phyloP scores from a whole-genome alignment of 2,113 vertebrate species.

The Aplodontia rufa region DNA sequence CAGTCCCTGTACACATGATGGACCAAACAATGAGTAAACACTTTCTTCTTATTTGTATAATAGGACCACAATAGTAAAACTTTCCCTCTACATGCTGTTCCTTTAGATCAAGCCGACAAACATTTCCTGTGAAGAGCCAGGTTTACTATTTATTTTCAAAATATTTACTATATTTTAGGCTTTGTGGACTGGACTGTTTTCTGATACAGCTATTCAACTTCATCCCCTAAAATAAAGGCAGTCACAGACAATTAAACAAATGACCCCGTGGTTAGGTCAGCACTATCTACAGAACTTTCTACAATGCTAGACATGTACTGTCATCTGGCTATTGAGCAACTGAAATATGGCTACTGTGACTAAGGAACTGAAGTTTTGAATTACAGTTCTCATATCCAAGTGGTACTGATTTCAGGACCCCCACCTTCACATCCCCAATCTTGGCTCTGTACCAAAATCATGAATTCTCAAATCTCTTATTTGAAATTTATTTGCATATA shows the following conservation, averaged over 20 bases:
- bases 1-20: neutral
- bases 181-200: neutral
- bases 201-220: neutral
- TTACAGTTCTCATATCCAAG: neutral
- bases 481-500: neutral
- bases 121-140: neutral
- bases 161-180: neutral
- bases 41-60: neutral
- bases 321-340: neutral
- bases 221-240: neutral
- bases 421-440: too few relatives aligned
- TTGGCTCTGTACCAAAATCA: neutral
- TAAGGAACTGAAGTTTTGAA: neutral
- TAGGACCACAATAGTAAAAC: neutral
- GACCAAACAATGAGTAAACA: neutral
- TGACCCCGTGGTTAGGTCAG: neutral
- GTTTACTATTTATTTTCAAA: too few relatives aligned
- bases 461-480: neutral
- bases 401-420: neutral
- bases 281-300: neutral
- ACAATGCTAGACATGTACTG: neutral
- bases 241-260: neutral
- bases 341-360: neutral
- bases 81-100: neutral
- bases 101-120: neutral